These are phyloP conservation scores for Cryptophagus acutangulus DNA, from an alignment of 2,888 invertebrate genomes.

Conservation along the genomic window DNA sequence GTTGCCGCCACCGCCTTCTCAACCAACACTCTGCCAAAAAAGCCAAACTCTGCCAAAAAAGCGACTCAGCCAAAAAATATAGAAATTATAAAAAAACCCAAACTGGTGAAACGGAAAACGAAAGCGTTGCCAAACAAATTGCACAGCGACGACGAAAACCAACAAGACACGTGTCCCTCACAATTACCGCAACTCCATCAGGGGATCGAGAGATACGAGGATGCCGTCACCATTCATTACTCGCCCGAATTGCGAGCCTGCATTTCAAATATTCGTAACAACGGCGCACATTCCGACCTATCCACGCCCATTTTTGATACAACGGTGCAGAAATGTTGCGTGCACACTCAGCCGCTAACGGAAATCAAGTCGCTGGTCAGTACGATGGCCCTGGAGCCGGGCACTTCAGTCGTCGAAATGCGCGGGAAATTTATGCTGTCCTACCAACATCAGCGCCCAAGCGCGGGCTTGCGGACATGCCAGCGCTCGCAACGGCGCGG, in stretches of 20 bases:
- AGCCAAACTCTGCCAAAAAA: no score
- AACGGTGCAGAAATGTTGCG: conserved; percentile 47
- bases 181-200: conserved; percentile 58
- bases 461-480: conserved; percentile 43
- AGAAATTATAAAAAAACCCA: no score
- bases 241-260: conserved; percentile 85
- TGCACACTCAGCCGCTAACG: conserved; percentile 46
- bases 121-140: no score
- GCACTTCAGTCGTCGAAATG: conserved; percentile 77
- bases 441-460: conserved; percentile 62
- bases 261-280: conserved; percentile 69
- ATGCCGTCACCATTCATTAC: conserved; percentile 89
- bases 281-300: conserved; percentile 51
- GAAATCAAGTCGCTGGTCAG: conserved; percentile 66
- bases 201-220: conserved; percentile 89
- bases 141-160: conserved; percentile 52
- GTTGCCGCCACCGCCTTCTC: no score
- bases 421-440: conserved; percentile 91
- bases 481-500: conserved; percentile 65
- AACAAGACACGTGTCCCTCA: conserved; percentile 46
- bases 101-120: no score
- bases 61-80: no score
- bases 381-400: conserved; percentile 65
- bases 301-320: conserved; percentile 32
- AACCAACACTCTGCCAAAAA: no score